These are phyloP conservation scores for Porphyrio hochstetteri DNA, from an alignment of 2,113 vertebrate genomes.

Conservation along the genomic window DNA sequence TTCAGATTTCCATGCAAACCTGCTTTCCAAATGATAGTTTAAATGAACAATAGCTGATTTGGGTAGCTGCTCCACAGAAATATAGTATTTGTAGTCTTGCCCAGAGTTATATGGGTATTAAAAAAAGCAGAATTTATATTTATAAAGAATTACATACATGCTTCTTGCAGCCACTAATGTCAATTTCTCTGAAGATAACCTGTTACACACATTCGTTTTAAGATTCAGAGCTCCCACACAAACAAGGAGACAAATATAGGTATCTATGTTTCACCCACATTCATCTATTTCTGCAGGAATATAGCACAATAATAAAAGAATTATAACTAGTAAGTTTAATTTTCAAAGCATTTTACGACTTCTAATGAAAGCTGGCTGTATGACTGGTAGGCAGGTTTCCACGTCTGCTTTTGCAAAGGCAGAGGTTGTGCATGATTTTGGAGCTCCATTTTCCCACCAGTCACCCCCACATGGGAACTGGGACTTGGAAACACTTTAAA, in stretches of 20 bases:
- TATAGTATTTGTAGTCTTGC: background rate
- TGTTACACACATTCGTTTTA: background rate
- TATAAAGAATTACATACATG: background rate
- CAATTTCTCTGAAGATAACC: background rate
- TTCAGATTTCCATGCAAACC: background rate
- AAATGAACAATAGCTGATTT: constrained; percentile 11
- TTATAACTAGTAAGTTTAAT: background rate
- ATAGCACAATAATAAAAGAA: background rate
- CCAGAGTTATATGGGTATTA: background rate
- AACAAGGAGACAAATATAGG: background rate
- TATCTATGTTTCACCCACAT: background rate
- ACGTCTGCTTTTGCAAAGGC: background rate
- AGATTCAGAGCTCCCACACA: background rate
- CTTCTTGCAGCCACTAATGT: background rate
- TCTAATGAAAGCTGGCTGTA: background rate
- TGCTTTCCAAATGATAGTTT: background rate
- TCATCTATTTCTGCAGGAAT: background rate
- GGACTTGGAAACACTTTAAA: background rate
- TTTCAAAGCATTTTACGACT: background rate
- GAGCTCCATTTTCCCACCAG: background rate
- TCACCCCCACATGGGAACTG: background rate
- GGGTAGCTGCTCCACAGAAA: background rate
- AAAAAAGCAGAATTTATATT: background rate
- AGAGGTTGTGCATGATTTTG: background rate
- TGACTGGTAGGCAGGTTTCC: background rate